These are phyloP conservation scores for Chelon labrosus DNA, from an alignment of 2,797 vertebrate species.

Conservation along the genomic window DNA sequence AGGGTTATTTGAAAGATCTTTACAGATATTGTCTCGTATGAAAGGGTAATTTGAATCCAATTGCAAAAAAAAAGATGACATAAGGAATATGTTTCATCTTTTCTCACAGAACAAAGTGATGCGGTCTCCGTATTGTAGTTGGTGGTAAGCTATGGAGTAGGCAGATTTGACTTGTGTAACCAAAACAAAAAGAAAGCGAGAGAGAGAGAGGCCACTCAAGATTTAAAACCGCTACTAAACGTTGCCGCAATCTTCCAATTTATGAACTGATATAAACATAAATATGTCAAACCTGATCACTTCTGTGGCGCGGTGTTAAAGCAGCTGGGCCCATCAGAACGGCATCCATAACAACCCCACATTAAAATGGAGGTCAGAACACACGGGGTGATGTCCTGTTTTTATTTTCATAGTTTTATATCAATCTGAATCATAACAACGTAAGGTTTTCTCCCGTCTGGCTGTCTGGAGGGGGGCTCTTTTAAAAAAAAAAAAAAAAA, in stretches of 20 bases:
- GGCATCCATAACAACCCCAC: background rate
- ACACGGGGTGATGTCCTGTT: constrained; percentile 3
- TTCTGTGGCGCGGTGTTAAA: constrained; percentile 1
- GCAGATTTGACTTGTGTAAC: too few species aligned
- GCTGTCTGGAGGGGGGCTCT: constrained; percentile 5
- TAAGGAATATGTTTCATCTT: too few species aligned
- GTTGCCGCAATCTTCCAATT: constrained; percentile 12
- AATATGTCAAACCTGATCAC: constrained; percentile 38
- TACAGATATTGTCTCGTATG: too few species aligned
- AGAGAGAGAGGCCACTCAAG: too few species aligned
- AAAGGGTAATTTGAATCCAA: too few species aligned
- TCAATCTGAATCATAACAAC: constrained; percentile 19
- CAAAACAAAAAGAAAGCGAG: too few species aligned
- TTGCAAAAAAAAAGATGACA: too few species aligned
- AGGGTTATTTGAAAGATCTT: background rate
- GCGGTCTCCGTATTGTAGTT: too few species aligned
- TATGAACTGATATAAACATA: constrained; percentile 19
- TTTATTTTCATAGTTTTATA: constrained; percentile 23
- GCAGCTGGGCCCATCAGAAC: constrained; percentile 28
- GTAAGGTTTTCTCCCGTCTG: constrained; percentile 16
- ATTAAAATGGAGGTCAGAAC: constrained; percentile 38
- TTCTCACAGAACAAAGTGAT: too few species aligned
- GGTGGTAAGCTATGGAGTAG: too few species aligned
- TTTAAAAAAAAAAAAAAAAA: constrained; percentile 13
- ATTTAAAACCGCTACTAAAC: constrained; percentile 22